Percentiles rank a stretch among this genome's conserved stretches.
phyloP scores from a whole-genome alignment of 2,888 invertebrate species.

The Carpatolechia fugitivella region DNA sequence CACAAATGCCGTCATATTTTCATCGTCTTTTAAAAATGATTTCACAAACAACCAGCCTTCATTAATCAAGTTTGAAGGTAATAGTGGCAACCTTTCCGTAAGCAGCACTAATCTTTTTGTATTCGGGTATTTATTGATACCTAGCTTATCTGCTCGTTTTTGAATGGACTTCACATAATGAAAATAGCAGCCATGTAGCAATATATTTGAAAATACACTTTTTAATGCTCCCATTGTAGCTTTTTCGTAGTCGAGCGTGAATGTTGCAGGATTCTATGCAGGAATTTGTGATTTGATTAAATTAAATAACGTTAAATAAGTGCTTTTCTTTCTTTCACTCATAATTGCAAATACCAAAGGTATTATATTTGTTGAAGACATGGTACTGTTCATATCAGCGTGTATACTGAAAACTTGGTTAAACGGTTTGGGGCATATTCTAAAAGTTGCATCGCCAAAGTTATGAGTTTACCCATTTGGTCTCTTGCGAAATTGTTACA shows the following conservation, averaged over 20 bases:
- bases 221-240: constrained; percentile 14
- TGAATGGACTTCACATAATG: no score
- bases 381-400: background rate
- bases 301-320: background rate
- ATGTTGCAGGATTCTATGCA: constrained; percentile 13
- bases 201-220: constrained; percentile 5
- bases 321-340: background rate
- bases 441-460: background rate
- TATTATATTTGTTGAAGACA: constrained; percentile 8
- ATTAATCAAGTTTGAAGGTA: no score
- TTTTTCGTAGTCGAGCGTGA: constrained; percentile 14
- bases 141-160: no score
- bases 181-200: constrained; percentile 15
- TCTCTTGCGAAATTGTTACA: background rate
- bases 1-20: no score
- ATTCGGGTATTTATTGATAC: no score
- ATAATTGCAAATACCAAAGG: constrained; percentile 17
- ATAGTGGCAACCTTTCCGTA: no score
- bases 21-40: no score
- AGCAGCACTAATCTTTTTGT: no score
- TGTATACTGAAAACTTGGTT: background rate
- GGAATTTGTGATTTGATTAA: constrained; percentile 6
- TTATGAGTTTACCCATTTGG: background rate
- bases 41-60: no score
- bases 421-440: background rate